Evolutionary conservation across 2,113 vertebrate genomes (phyloP).

Genomic region (Ursus arctos): DNA sequence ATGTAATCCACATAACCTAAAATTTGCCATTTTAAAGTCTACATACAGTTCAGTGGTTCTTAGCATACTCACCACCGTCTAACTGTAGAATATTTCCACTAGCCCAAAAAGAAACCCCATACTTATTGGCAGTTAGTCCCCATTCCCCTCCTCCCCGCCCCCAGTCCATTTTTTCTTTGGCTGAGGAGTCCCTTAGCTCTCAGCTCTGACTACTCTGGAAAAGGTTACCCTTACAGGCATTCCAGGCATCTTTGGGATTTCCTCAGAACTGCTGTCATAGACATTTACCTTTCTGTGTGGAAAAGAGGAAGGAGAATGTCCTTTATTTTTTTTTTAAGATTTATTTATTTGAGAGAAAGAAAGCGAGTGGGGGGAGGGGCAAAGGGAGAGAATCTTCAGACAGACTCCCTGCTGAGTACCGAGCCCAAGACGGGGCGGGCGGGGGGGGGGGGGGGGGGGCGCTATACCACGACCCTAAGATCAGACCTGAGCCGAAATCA

Average conservation of each 20-base stretch:
- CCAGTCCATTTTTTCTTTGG: background rate
- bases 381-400: no score
- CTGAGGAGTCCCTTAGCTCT: background rate
- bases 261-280: background rate
- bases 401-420: no score
- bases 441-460: no score
- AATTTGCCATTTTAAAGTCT: background rate
- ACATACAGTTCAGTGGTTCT: background rate
- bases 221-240: background rate
- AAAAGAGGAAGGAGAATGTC: background rate
- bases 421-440: no score
- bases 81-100: background rate
- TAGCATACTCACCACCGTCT: background rate
- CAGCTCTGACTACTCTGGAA: background rate
- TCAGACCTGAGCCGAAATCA: background rate
- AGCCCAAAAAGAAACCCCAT: background rate
- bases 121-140: background rate
- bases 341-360: background rate
- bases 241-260: background rate
- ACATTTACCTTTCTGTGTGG: background rate
- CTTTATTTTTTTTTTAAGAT: background rate
- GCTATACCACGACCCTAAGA: background rate
- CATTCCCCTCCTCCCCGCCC: background rate
- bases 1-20: background rate
- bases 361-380: no score